Evolutionary conservation across 2,113 vertebrate species (phyloP).

Genomic region (Pitta sordida): DNA sequence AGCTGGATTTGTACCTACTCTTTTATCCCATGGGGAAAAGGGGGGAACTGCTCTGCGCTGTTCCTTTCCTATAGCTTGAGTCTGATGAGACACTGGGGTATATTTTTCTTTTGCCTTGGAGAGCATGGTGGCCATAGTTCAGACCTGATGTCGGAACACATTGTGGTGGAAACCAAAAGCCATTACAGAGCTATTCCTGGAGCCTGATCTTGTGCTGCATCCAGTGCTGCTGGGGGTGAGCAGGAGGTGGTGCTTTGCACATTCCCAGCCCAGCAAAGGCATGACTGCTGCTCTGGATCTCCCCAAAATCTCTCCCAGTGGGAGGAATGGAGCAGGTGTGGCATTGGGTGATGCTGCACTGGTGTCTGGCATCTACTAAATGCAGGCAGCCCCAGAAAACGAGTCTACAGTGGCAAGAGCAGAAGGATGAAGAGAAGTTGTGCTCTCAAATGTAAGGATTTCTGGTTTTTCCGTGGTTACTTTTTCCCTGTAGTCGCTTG

Average conservation of each 20-base stretch:
- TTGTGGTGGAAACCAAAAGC: background rate
- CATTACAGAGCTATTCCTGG: background rate
- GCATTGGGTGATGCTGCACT: background rate
- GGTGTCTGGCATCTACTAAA: background rate
- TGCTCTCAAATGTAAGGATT: background rate
- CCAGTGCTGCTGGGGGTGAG: background rate
- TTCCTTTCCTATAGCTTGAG: background rate
- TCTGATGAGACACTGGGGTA: background rate
- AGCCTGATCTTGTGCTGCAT: background rate
- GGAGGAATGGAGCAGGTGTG: background rate
- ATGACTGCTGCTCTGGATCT: background rate
- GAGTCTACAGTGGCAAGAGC: background rate
- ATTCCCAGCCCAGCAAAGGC: background rate
- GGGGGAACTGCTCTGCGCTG: background rate
- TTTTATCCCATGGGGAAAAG: background rate
- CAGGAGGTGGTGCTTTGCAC: background rate
- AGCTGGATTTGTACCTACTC: background rate
- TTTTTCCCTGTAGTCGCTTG: background rate
- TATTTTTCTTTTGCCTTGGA: background rate
- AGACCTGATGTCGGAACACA: background rate
- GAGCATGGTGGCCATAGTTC: background rate
- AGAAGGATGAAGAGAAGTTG: background rate
- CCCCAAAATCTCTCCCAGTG: background rate
- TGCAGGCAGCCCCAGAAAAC: background rate
- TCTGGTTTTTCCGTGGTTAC: fast-evolving